These are phyloP conservation scores for Nephrocerus scutellatus DNA, from an alignment of 2,888 invertebrate species.

Conservation along the genomic window DNA sequence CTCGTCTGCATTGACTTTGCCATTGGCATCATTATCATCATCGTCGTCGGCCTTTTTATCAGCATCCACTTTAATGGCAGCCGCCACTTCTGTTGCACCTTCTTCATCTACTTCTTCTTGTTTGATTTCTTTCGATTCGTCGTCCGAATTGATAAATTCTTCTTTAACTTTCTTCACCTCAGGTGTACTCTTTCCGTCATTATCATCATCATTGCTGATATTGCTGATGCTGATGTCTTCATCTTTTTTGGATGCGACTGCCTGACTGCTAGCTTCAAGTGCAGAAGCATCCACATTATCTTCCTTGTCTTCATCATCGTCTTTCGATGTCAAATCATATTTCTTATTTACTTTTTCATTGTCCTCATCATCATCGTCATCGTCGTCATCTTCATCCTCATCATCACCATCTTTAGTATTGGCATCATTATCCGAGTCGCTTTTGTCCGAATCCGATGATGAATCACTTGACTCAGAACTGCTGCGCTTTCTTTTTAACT, in stretches of 20 bases:
- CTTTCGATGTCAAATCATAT: slow-evolving; percentile 33
- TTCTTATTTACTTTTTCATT: slow-evolving; percentile 44
- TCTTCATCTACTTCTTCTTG: slow-evolving; percentile 23
- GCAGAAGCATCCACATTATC: slow-evolving; percentile 19
- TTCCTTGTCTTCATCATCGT: slow-evolving; percentile 18
- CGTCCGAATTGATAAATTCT: slow-evolving; percentile 7
- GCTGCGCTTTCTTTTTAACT: slow-evolving; percentile 27
- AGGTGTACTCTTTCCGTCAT: too few species aligned
- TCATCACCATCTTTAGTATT: slow-evolving; percentile 44
- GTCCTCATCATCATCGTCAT: slow-evolving; percentile 38
- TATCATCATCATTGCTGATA: too few species aligned
- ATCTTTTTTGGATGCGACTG: too few species aligned
- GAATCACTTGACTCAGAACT: slow-evolving; percentile 31
- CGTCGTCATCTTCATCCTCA: slow-evolving; percentile 43
- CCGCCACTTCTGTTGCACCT: slow-evolving; percentile 8
- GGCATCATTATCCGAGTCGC: slow-evolving; percentile 35
- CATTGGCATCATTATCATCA: slow-evolving; percentile 29
- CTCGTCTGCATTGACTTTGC: background rate
- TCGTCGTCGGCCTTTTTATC: slow-evolving; percentile 28
- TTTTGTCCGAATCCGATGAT: slow-evolving; percentile 35
- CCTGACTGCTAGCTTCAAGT: too few species aligned
- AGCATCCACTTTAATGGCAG: slow-evolving; percentile 23
- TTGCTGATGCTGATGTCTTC: too few species aligned
- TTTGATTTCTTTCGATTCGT: too few species aligned
- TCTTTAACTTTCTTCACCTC: slow-evolving; percentile 26